These are phyloP conservation scores for Cacatua alba DNA, from an alignment of 2,113 vertebrate species.

Conservation along the genomic window DNA sequence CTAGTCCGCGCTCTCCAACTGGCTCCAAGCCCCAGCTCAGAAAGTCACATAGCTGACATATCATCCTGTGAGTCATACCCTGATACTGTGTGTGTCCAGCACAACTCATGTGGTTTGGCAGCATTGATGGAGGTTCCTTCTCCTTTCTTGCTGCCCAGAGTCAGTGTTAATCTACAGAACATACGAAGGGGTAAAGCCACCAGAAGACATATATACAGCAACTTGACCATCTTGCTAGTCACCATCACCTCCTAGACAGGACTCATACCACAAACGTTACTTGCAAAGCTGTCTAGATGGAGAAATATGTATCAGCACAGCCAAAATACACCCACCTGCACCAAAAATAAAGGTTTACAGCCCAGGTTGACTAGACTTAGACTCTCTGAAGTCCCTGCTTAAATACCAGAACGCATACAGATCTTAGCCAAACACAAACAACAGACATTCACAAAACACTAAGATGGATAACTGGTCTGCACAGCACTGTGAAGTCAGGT, in stretches of 20 bases:
- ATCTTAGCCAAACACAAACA: neutral
- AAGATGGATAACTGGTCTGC: neutral
- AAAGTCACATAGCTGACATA: conserved; percentile 38
- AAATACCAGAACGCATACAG: neutral
- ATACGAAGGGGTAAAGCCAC: neutral
- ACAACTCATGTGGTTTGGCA: neutral
- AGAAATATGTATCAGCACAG: neutral
- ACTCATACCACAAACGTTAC: neutral
- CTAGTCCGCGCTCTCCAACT: neutral
- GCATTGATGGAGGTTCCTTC: neutral
- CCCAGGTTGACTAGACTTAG: neutral
- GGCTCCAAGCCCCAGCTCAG: neutral
- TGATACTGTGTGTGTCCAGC: neutral
- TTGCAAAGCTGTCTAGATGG: neutral
- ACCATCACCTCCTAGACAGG: neutral
- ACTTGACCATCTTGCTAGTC: neutral
- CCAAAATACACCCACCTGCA: neutral
- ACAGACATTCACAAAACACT: neutral
- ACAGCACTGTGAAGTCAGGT: neutral
- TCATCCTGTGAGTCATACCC: neutral
- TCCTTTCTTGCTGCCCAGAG: neutral
- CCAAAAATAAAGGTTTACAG: neutral
- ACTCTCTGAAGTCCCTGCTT: neutral
- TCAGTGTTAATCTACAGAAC: neutral
- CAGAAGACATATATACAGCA: neutral